Conservation (phyloP, 2,113 vertebrate species). For the Microcebus lehilahytsara region DNA sequence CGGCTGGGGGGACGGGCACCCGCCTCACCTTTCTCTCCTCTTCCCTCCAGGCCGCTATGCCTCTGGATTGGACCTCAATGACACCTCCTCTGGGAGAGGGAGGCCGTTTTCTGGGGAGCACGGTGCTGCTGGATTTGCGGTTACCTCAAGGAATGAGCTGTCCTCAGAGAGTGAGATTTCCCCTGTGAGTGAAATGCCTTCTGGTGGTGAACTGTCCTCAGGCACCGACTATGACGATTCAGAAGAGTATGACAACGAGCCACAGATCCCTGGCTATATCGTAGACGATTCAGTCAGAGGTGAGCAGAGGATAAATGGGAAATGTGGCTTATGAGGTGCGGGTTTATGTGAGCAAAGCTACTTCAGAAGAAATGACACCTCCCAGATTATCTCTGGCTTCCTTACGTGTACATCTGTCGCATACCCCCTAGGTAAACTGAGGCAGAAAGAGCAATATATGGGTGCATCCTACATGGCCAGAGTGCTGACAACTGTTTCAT, state of each 20-base stretch:
- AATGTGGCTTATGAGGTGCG: not conserved
- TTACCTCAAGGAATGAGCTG: not conserved
- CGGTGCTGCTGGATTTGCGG: not conserved
- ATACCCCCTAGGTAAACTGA: not conserved
- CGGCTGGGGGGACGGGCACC: not conserved
- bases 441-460: not conserved
- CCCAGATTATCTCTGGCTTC: not conserved
- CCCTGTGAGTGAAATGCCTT: constrained; percentile 18
- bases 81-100: constrained; percentile 55
- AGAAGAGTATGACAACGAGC: constrained; percentile 77
- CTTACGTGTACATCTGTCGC: accelerated
- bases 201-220: not conserved
- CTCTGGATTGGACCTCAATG: constrained; percentile 56
- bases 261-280: constrained; percentile 74
- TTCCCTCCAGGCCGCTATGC: constrained; percentile 29
- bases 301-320: constrained; percentile 59
- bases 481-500: not conserved
- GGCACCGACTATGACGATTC: constrained; percentile 78
- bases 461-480: not conserved
- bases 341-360: not conserved
- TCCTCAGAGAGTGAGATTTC: not conserved
- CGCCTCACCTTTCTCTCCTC: not conserved
- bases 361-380: not conserved
- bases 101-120: not conserved
- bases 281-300: constrained; percentile 81